phyloP scores from a whole-genome alignment of 2,888 invertebrate species.

The Rhaphigaster nebulosa region DNA sequence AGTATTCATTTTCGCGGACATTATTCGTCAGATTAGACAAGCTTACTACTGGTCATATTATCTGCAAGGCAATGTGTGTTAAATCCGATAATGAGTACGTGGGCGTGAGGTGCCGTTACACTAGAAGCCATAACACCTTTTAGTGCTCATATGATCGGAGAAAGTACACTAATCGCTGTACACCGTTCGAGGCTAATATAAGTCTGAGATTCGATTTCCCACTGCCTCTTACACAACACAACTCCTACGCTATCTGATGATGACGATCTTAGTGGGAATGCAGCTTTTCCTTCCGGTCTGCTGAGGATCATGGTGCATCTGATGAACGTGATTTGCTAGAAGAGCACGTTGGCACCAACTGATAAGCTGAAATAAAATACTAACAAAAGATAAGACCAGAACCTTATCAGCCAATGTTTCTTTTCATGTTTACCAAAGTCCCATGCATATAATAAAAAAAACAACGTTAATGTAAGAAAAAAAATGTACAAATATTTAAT shows the following conservation, averaged over 20 bases:
- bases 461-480: too few species aligned
- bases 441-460: too few species aligned
- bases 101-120: neutral
- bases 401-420: neutral
- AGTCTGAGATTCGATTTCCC: neutral
- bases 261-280: neutral
- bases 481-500: too few species aligned
- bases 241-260: neutral
- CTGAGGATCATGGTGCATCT: neutral
- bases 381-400: neutral
- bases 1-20: neutral
- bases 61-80: neutral
- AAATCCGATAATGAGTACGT: neutral
- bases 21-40: neutral
- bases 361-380: neutral
- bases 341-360: neutral
- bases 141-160: neutral
- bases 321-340: neutral
- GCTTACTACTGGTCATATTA: neutral
- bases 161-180: slow-evolving; percentile 14
- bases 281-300: neutral
- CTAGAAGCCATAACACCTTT: neutral
- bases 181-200: neutral
- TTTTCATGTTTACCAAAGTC: neutral
- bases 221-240: neutral